phyloP scores from a whole-genome alignment of 1,140 invertebrate genomes.

The Hycleus phaleratus region DNA sequence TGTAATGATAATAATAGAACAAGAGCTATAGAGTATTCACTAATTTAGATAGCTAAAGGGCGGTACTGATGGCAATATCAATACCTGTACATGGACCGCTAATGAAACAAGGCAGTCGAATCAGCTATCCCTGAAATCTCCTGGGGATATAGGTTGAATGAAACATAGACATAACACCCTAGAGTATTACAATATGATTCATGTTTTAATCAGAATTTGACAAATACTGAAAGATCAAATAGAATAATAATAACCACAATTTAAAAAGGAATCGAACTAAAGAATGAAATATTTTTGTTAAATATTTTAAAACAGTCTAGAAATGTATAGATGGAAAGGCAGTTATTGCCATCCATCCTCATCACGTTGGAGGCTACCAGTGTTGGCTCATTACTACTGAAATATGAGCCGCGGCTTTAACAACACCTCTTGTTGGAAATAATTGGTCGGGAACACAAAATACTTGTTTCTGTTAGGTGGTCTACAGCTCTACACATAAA shows the following conservation, averaged over 20 bases:
- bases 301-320: constrained; percentile 6
- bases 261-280: constrained; percentile 3
- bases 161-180: constrained; percentile 4
- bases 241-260: too few relatives aligned
- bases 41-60: constrained; percentile 21
- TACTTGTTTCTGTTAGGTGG: constrained; percentile 33
- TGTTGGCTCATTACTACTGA: constrained; percentile 34
- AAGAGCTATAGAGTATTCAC: constrained; percentile 10
- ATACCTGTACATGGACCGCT: constrained; percentile 23
- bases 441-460: constrained; percentile 35
- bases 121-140: constrained; percentile 16
- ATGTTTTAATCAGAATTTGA: not conserved
- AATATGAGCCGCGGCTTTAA: constrained; percentile 34
- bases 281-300: constrained; percentile 1
- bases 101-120: constrained; percentile 26
- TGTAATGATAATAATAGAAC: constrained; percentile 8
- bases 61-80: constrained; percentile 22
- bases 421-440: constrained; percentile 35
- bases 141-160: constrained; percentile 11
- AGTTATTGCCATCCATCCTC: constrained; percentile 26
- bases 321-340: constrained; percentile 5
- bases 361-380: constrained; percentile 27
- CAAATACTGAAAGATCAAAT: too few relatives aligned
- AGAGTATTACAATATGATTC: not conserved
- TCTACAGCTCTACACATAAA: constrained; percentile 20